Conservation (phyloP, 2,888 invertebrate genomes). For the Cheilosia impressa region DNA sequence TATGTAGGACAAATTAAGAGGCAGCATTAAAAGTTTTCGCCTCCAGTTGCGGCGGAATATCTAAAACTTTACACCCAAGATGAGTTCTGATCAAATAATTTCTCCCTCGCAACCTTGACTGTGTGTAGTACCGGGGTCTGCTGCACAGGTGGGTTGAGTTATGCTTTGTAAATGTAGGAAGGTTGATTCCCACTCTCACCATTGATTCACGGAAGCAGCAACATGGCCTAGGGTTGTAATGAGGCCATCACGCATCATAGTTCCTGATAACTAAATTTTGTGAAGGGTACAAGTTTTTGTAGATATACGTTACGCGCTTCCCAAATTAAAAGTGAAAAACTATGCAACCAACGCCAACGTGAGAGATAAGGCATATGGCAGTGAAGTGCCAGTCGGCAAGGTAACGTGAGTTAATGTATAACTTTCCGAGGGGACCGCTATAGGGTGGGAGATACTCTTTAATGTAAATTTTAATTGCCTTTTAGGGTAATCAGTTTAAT, state of each 20-base stretch:
- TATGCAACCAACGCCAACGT: slow-evolving; percentile 59
- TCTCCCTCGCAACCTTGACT: slow-evolving; percentile 2
- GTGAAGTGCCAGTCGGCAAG: slow-evolving; percentile 32
- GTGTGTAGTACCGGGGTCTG: background rate
- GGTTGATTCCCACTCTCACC: slow-evolving; percentile 11
- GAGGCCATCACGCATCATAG: slow-evolving; percentile 65
- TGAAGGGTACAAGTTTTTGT: slow-evolving; percentile 33
- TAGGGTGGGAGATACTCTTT: slow-evolving; percentile 40
- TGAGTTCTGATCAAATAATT: slow-evolving; percentile 58
- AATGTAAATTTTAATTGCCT: slow-evolving; percentile 66
- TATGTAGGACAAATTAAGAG: slow-evolving; percentile 21
- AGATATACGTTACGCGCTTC: slow-evolving; percentile 38
- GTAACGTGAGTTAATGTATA: background rate
- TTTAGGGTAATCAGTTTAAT: slow-evolving; percentile 69
- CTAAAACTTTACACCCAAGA: slow-evolving; percentile 46
- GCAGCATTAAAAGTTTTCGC: slow-evolving; percentile 50
- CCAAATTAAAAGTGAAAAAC: slow-evolving; percentile 55
- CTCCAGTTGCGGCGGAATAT: background rate
- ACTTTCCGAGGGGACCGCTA: slow-evolving; percentile 7
- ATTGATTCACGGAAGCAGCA: background rate
- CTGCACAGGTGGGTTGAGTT: background rate
- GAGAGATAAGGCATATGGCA: slow-evolving; percentile 36
- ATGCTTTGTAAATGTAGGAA: background rate
- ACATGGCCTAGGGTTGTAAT: slow-evolving; percentile 57
- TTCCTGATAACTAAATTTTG: slow-evolving; percentile 54